These are phyloP conservation scores for Gisinianus flammeolus DNA, from an alignment of 2,888 invertebrate genomes.

Conservation along the genomic window DNA sequence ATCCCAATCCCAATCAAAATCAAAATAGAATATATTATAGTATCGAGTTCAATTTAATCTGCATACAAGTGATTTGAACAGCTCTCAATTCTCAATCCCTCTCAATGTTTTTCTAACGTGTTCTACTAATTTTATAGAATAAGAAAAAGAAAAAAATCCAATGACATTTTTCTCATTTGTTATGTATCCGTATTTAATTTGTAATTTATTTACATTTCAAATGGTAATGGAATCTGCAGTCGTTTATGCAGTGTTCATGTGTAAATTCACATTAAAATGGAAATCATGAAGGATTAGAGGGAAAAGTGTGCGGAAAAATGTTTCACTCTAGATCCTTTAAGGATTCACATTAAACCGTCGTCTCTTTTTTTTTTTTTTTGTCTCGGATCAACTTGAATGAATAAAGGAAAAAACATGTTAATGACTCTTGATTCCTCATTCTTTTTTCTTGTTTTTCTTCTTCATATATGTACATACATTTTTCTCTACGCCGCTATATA, in stretches of 20 bases:
- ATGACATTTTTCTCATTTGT: neutral
- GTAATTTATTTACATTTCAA: neutral
- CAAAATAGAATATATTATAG: too few species aligned
- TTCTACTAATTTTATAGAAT: conserved; percentile 15
- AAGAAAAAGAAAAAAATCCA: neutral
- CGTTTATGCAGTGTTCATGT: neutral
- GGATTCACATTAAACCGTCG: conserved; percentile 24
- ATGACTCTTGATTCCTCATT: neutral
- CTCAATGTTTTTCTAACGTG: neutral
- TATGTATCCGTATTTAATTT: neutral
- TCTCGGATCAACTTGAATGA: conserved; percentile 26
- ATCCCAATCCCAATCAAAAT: too few species aligned
- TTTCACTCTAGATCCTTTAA: conserved; percentile 23
- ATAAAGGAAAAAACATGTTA: conserved; percentile 6
- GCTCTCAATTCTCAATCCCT: too few species aligned
- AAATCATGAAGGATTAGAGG: neutral
- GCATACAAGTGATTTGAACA: too few species aligned
- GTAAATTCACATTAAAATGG: neutral
- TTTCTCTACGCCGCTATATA: too few species aligned
- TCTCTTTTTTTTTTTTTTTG: neutral
- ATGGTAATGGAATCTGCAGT: neutral
- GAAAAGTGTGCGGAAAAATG: conserved; percentile 32
- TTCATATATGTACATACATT: too few species aligned
- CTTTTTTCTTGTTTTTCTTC: neutral
- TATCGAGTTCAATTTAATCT: too few species aligned